Evolutionary conservation across 1,140 invertebrate genomes (phyloP).

Genomic region (Babylonia areolata): DNA sequence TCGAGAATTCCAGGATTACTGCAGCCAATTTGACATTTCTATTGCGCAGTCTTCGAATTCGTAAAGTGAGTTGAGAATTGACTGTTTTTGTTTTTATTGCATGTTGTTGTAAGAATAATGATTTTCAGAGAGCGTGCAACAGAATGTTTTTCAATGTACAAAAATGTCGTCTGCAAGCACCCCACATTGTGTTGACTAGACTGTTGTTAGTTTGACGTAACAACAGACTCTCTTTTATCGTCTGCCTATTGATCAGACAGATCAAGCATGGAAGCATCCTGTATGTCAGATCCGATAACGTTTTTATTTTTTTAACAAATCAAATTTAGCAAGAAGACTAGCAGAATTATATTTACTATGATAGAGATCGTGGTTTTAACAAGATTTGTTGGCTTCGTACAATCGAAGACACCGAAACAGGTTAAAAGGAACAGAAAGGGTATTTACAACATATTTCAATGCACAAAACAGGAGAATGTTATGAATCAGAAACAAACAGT

Average conservation of each 20-base stretch:
- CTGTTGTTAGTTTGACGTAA: too few relatives aligned
- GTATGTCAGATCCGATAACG: too few relatives aligned
- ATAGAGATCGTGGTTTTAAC: too few relatives aligned
- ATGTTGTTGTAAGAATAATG: not conserved
- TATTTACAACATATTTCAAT: too few relatives aligned
- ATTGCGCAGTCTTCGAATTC: not conserved
- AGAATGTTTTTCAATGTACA: not conserved
- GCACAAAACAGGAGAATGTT: too few relatives aligned
- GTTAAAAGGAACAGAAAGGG: too few relatives aligned
- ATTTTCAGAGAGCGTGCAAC: not conserved
- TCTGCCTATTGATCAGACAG: not conserved
- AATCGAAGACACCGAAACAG: too few relatives aligned
- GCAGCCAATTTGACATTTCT: not conserved
- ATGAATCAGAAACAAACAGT: too few relatives aligned
- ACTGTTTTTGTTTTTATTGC: not conserved
- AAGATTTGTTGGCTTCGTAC: too few relatives aligned
- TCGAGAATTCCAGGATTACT: not conserved
- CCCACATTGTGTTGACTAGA: not conserved
- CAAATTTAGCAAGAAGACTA: too few relatives aligned
- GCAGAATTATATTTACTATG: not conserved
- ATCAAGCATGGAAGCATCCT: too few relatives aligned
- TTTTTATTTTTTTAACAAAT: too few relatives aligned
- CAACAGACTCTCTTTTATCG: not conserved
- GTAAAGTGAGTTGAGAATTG: not conserved
- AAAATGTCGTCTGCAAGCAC: not conserved